A percentile compares a stretch with the other conserved stretches of the same genome.
These are phyloP conservation scores for Sarcophaga carnaria DNA, from an alignment of 2,888 invertebrate species.

Conservation along the genomic window DNA sequence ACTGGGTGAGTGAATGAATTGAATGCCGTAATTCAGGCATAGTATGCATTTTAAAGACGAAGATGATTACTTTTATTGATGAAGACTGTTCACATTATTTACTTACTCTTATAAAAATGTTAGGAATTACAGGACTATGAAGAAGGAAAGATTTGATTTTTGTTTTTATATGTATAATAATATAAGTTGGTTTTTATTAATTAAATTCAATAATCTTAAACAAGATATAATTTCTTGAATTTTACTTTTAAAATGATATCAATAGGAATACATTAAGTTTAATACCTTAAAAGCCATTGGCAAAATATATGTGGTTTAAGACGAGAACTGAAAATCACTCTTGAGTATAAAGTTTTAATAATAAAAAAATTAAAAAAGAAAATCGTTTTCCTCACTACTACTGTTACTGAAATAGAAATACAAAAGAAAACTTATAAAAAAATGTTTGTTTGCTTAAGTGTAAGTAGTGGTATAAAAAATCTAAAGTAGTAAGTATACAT, in stretches of 20 bases:
- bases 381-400: not conserved
- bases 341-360: slow-evolving; percentile 5
- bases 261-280: slow-evolving; percentile 60
- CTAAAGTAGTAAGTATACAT: slow-evolving; percentile 30
- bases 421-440: not conserved
- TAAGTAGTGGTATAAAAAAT: slow-evolving; percentile 37
- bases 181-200: not conserved
- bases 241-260: slow-evolving; percentile 58
- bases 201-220: slow-evolving; percentile 26
- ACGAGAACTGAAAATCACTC: slow-evolving; percentile 2
- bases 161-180: not conserved
- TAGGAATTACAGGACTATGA: too few relatives aligned
- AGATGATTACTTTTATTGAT: too few relatives aligned
- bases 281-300: slow-evolving; percentile 36
- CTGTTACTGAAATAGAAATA: not conserved
- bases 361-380: not conserved
- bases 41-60: too few relatives aligned
- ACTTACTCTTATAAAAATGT: too few relatives aligned
- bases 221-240: slow-evolving; percentile 24
- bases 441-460: not conserved
- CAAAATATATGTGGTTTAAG: not conserved
- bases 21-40: too few relatives aligned
- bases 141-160: not conserved
- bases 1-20: too few relatives aligned
- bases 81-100: too few relatives aligned